phyloP scores from a whole-genome alignment of 2,888 invertebrate species.

The Drosophila lutescens region DNA sequence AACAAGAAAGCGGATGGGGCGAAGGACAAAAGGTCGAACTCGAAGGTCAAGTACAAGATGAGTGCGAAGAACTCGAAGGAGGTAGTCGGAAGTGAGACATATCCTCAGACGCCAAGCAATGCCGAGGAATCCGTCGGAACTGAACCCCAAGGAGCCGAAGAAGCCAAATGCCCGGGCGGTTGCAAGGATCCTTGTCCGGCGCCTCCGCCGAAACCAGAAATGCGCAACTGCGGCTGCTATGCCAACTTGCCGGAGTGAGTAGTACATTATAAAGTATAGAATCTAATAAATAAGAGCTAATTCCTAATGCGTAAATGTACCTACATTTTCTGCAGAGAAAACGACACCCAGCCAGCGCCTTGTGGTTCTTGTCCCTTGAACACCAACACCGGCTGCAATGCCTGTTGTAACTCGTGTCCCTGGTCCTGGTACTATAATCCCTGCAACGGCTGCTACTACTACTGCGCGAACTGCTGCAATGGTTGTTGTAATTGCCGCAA shows the following conservation, averaged over 20 bases:
- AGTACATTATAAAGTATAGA: not conserved
- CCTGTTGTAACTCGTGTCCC: constrained; percentile 13
- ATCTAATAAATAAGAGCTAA: not conserved
- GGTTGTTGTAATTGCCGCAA: constrained; percentile 20
- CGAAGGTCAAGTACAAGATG: not conserved
- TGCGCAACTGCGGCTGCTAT: constrained; percentile 18
- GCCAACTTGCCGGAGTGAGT: constrained; percentile 11
- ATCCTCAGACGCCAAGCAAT: not conserved
- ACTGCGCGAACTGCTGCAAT: constrained; percentile 21
- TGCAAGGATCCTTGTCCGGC: not conserved
- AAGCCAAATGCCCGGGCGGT: not conserved
- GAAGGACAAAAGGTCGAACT: not conserved
- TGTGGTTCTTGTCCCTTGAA: not conserved
- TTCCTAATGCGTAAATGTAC: no score
- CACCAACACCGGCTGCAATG: not conserved
- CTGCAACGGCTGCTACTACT: constrained; percentile 53
- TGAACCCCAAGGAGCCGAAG: not conserved
- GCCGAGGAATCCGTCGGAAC: not conserved
- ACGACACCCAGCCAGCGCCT: not conserved
- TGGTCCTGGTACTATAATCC: constrained; percentile 54
- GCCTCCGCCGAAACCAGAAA: constrained; percentile 2
- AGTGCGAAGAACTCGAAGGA: not conserved
- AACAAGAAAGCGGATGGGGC: not conserved
- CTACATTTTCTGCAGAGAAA: not conserved
- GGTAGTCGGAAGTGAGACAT: not conserved